Percentiles rank a stretch among this genome's conserved stretches.
Evolutionary conservation across 2,888 invertebrate genomes (phyloP).

Genomic region (Julus scandinavius): DNA sequence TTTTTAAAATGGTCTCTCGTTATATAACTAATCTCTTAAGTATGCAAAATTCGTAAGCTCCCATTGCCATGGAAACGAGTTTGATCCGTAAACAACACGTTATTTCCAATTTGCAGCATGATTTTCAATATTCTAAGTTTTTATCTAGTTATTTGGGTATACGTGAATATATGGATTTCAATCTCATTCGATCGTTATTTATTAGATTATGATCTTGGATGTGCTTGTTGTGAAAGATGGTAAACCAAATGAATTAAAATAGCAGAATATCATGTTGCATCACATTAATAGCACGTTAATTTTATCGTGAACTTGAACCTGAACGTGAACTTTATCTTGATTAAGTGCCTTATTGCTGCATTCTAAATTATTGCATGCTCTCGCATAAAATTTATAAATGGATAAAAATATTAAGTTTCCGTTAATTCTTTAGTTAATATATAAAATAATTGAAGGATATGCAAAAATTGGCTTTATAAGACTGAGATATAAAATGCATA

Average conservation of each 20-base stretch:
- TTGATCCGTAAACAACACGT: background rate
- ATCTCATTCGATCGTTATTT: background rate
- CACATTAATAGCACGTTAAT: background rate
- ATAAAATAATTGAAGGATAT: background rate
- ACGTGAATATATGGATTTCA: background rate
- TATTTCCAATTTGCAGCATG: background rate
- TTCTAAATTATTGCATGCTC: too few species aligned
- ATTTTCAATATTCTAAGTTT: background rate
- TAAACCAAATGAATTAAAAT: background rate
- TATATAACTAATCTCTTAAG: background rate
- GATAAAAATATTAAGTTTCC: too few species aligned
- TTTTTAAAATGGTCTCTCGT: background rate
- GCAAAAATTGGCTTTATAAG: background rate
- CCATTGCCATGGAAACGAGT: slow-evolving; percentile 14
- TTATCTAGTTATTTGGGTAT: background rate
- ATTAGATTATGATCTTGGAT: background rate
- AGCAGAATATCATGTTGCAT: background rate
- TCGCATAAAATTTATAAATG: too few species aligned
- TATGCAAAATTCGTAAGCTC: background rate
- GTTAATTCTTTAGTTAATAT: too few species aligned
- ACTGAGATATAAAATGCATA: background rate
- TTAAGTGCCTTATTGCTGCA: too few species aligned
- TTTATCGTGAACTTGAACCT: too few species aligned
- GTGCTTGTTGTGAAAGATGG: background rate
- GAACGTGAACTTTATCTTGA: too few species aligned